phyloP scores from a whole-genome alignment of 2,113 vertebrate genomes.

The Cyphomyrus plagiostoma region DNA sequence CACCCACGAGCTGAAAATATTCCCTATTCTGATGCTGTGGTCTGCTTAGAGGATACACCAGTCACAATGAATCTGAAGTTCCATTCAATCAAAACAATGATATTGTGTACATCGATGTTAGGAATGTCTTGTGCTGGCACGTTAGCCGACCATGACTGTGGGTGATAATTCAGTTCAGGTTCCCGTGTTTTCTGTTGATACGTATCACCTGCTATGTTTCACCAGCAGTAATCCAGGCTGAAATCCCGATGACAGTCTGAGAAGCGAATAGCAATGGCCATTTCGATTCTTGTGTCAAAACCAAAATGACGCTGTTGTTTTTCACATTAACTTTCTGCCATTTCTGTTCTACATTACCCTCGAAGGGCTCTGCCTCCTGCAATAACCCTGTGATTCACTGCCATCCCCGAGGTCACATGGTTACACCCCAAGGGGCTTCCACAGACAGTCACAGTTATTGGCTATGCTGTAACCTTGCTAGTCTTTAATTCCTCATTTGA shows the following conservation, averaged over 20 bases:
- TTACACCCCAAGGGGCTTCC: not conserved
- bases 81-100: not conserved
- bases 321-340: not conserved
- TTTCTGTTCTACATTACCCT: not conserved
- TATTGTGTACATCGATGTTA: not conserved
- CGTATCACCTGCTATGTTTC: not conserved
- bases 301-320: not conserved
- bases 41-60: not conserved
- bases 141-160: not conserved
- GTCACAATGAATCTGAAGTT: not conserved
- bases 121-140: not conserved
- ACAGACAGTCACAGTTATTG: not conserved
- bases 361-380: not conserved
- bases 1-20: not conserved
- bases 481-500: not conserved
- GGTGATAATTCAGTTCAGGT: not conserved
- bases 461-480: not conserved
- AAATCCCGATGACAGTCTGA: not conserved
- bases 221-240: not conserved
- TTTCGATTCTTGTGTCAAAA: not conserved
- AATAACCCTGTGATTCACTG: not conserved
- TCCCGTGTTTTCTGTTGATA: not conserved
- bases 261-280: not conserved
- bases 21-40: not conserved
- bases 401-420: not conserved